These are phyloP conservation scores for Odontamblyopus lacepedii DNA, from an alignment of 2,797 vertebrate species.

Conservation along the genomic window DNA sequence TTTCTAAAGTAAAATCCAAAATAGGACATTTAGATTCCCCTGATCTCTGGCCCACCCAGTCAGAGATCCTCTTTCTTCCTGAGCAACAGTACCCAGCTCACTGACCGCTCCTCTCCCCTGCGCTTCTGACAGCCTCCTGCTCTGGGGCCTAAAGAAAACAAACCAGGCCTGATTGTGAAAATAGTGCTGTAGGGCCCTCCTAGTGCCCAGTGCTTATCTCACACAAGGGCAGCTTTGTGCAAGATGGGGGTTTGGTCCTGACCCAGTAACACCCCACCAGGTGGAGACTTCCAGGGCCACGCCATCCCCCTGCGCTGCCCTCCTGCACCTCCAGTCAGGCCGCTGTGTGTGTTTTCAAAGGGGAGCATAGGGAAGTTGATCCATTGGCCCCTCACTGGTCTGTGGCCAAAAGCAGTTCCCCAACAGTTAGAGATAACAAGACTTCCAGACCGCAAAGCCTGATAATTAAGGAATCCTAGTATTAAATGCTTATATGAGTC, in stretches of 20 bases:
- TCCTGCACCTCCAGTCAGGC: slow-evolving; percentile 57
- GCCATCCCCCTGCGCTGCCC: slow-evolving; percentile 46
- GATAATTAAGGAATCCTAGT: slow-evolving; percentile 11
- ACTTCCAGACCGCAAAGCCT: slow-evolving; percentile 52
- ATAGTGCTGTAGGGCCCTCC: slow-evolving; percentile 73
- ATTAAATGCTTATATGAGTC: too few species aligned
- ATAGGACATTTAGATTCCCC: slow-evolving; percentile 47
- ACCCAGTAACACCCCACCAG: slow-evolving; percentile 68
- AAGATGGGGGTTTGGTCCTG: slow-evolving; percentile 58
- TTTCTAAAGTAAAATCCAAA: neutral
- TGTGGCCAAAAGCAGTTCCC: slow-evolving; percentile 65
- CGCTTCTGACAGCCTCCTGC: slow-evolving; percentile 65
- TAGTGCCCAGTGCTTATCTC: slow-evolving; percentile 74
- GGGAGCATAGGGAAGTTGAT: slow-evolving; percentile 79
- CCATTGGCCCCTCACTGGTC: slow-evolving; percentile 67
- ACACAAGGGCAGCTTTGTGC: slow-evolving; percentile 80
- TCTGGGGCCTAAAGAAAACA: slow-evolving; percentile 80
- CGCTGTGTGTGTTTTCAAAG: slow-evolving; percentile 77
- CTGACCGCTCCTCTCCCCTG: slow-evolving; percentile 53
- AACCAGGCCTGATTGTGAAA: slow-evolving; percentile 80
- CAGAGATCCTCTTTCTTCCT: slow-evolving; percentile 45
- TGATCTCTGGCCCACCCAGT: slow-evolving; percentile 62
- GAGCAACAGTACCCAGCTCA: slow-evolving; percentile 43
- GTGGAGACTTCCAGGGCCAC: slow-evolving; percentile 72
- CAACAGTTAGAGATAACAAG: slow-evolving; percentile 62